phyloP scores from a whole-genome alignment of 2,113 vertebrate species.

The Rhombomys opimus region DNA sequence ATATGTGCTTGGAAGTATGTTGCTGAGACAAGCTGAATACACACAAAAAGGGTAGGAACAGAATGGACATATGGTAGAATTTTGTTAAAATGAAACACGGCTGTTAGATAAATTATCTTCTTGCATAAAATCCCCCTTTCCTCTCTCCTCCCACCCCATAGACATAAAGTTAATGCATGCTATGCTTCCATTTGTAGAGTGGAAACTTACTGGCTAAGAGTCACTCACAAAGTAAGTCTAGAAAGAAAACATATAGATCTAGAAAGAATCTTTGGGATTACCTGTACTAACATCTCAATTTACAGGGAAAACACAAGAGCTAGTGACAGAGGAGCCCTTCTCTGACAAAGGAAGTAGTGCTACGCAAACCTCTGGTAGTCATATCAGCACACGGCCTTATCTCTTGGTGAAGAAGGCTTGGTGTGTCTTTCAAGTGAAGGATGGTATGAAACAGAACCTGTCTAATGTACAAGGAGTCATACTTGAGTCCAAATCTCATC shows the following conservation, averaged over 20 bases:
- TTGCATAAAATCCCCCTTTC: constrained; percentile 5
- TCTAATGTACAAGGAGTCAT: neutral
- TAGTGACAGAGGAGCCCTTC: neutral
- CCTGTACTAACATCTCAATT: neutral
- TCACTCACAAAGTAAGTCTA: neutral
- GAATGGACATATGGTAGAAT: neutral
- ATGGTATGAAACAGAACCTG: neutral
- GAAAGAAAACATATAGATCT: neutral
- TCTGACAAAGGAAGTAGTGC: neutral
- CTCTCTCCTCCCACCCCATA: neutral
- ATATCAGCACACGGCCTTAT: neutral
- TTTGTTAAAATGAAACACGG: constrained; percentile 13
- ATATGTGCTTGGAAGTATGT: neutral
- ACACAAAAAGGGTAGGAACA: neutral
- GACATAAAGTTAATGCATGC: neutral
- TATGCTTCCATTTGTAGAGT: neutral
- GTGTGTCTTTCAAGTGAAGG: neutral
- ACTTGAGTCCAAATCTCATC: neutral
- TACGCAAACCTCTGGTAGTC: neutral
- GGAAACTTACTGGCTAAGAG: neutral
- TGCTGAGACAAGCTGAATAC: neutral
- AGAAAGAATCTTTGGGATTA: neutral
- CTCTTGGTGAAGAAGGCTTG: neutral
- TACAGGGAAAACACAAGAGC: neutral
- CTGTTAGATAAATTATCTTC: constrained; percentile 37